Evolutionary conservation across 2,113 vertebrate species (phyloP), one percentile per base, ranked within the genome.

Genomic region (Merops nubicus): DNA sequence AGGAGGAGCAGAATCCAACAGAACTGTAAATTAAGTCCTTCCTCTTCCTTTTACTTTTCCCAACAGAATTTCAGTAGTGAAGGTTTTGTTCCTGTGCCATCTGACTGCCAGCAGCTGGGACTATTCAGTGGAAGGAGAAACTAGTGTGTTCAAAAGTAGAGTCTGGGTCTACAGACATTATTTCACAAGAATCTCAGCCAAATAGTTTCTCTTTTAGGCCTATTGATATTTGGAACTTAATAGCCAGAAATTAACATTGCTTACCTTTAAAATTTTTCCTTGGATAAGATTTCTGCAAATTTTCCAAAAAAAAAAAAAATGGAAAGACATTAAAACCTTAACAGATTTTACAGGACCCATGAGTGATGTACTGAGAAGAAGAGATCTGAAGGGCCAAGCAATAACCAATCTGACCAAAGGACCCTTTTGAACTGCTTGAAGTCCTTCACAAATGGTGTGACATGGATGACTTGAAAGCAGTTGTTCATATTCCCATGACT

Each of bases 61-160:
- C 14, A 3, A 78, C 69, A 54, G 0, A 8, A 5, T 87, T 84
- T 69, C 42, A 51, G 31, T 29, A 38, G 20, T 19, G 42, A 36
- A n/a, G 29, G 17, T 75, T 94, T 74, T 82, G 7, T 38, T 85
- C 31, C 23, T 93, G 47, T 15, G 29, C 21, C 40, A 8, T 8
- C n/a, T 45, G 25, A 9, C 25, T 65, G 12, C 2, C 51, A 82
- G 60, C 25, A 59, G 23, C 59, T 79, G 56, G 15, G 19, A 54
- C 38, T 51, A 2, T 51, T 57, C 47, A 64, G 47, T 26, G 76
- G 67, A 51, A 70, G 22, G 31, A 26, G 22, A 76, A 81, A 57
- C 23, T 11, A 42, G 6, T 0, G 0, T 1, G 2, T 73, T 68
- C 38, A 42, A 59, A 76, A 74, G 18, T 16, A 59, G 17, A 54